These are phyloP conservation scores for Serrognathus titanus DNA, from an alignment of 2,888 invertebrate species.

Conservation along the genomic window DNA sequence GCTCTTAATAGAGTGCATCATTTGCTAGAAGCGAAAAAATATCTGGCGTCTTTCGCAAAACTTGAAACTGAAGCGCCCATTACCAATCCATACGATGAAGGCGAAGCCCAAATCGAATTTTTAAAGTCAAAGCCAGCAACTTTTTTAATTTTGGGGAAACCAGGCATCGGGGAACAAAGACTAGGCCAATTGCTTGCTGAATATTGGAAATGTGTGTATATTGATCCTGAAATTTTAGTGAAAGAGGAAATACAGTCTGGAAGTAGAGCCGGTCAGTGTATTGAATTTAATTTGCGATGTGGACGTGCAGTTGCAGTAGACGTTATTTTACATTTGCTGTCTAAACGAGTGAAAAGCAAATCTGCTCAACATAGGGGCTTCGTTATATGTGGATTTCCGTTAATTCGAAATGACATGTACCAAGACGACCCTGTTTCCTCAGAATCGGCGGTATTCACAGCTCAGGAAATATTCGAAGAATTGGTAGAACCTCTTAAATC, in stretches of 20 bases:
- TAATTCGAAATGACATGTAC: conserved; percentile 52
- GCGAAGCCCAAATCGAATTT: conserved; percentile 52
- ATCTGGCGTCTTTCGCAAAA: conserved; percentile 11
- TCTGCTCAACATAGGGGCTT: conserved; percentile 60
- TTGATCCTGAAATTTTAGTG: conserved; percentile 57
- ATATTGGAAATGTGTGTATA: conserved; percentile 56
- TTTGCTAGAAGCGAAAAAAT: conserved; percentile 27
- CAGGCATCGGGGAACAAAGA: conserved; percentile 52
- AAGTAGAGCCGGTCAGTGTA: conserved; percentile 55
- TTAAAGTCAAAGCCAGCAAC: conserved; percentile 54
- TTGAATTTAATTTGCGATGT: conserved; percentile 56
- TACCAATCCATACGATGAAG: conserved; percentile 51
- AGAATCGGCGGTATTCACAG: conserved; percentile 45
- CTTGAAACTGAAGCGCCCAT: conserved; percentile 9
- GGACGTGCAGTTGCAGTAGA: conserved; percentile 54
- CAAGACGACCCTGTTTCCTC: conserved; percentile 45
- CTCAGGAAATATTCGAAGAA: conserved; percentile 45
- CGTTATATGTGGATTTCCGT: conserved; percentile 63
- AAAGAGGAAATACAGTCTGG: conserved; percentile 57
- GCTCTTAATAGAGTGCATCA: conserved; percentile 43
- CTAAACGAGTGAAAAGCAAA: conserved; percentile 52
- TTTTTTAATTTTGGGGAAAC: conserved; percentile 61
- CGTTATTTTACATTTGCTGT: conserved; percentile 53
- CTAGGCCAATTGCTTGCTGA: conserved; percentile 58
- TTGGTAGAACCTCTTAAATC: conserved; percentile 32